These are phyloP conservation scores for Cirrhinus mrigala DNA, from an alignment of 2,797 vertebrate species.

Conservation along the genomic window DNA sequence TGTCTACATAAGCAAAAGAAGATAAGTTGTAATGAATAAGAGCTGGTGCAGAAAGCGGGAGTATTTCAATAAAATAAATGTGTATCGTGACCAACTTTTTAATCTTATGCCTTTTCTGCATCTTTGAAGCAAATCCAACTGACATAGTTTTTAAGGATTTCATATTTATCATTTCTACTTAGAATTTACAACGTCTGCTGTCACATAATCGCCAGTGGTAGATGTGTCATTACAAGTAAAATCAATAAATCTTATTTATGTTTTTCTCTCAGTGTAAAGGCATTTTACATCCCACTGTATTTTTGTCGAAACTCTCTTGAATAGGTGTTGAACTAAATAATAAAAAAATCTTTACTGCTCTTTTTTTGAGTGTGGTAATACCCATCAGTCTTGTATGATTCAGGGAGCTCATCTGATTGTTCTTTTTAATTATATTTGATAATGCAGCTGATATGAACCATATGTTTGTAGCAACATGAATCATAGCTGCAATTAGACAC, in stretches of 20 bases:
- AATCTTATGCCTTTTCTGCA: constrained; percentile 15
- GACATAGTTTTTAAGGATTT: constrained; percentile 12
- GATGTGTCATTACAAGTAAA: neutral
- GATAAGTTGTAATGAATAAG: constrained; percentile 41
- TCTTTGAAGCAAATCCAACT: constrained; percentile 30
- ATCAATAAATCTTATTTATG: constrained; percentile 13
- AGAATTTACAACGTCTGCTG: neutral
- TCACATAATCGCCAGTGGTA: neutral
- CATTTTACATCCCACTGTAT: neutral
- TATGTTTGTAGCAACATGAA: constrained; percentile 20
- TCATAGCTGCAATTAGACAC: constrained; percentile 17
- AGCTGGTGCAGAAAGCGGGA: neutral
- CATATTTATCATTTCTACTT: neutral
- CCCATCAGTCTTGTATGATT: neutral
- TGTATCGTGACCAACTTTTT: constrained; percentile 27
- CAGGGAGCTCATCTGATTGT: constrained; percentile 12
- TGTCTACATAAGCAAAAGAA: constrained; percentile 3
- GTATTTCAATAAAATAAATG: constrained; percentile 39
- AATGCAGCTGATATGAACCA: neutral
- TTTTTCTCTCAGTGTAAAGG: constrained; percentile 1
- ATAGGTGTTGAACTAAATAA: neutral
- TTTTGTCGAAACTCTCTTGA: neutral
- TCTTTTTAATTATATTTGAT: constrained; percentile 23
- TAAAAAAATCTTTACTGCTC: neutral
- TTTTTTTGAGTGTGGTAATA: neutral